These are phyloP conservation scores for Naja naja DNA, from an alignment of 2,113 vertebrate genomes.

Conservation along the genomic window DNA sequence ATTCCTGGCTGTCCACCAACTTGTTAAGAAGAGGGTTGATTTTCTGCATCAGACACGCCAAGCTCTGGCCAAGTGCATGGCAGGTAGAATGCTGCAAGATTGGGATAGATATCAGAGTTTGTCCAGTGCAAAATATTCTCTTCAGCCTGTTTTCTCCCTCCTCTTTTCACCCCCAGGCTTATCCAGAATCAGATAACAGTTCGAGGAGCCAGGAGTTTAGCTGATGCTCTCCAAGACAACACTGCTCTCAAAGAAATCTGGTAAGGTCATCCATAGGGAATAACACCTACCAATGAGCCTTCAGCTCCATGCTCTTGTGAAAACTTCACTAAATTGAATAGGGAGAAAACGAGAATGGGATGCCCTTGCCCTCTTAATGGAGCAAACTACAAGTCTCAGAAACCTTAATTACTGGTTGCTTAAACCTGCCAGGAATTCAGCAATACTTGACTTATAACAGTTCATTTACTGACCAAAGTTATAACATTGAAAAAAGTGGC, in stretches of 20 bases:
- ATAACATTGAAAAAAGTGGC: neutral
- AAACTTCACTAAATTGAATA: neutral
- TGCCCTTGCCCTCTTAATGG: neutral
- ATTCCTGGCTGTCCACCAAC: constrained; percentile 10
- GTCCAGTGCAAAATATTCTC: constrained; percentile 19
- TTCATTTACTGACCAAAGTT: neutral
- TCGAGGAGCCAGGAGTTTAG: constrained; percentile 66
- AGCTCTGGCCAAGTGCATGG: neutral
- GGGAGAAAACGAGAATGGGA: neutral
- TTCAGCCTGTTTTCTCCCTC: neutral
- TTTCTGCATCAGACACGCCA: neutral
- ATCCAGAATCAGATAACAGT: constrained; percentile 78
- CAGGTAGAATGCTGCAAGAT: neutral
- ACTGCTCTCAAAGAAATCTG: constrained; percentile 73
- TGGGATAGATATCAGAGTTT: neutral
- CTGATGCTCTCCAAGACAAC: constrained; percentile 69
- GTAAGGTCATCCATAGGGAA: constrained; percentile 55
- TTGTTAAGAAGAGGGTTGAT: constrained; percentile 13
- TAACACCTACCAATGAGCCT: neutral
- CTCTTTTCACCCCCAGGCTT: constrained; percentile 54
- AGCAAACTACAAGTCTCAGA: neutral
- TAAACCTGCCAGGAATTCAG: neutral
- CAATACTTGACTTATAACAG: neutral
- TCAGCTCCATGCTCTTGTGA: neutral
- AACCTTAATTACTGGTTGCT: neutral